These are phyloP conservation scores for Coranthus polyacanthus DNA, from an alignment of 2,797 vertebrate species.

Conservation along the genomic window DNA sequence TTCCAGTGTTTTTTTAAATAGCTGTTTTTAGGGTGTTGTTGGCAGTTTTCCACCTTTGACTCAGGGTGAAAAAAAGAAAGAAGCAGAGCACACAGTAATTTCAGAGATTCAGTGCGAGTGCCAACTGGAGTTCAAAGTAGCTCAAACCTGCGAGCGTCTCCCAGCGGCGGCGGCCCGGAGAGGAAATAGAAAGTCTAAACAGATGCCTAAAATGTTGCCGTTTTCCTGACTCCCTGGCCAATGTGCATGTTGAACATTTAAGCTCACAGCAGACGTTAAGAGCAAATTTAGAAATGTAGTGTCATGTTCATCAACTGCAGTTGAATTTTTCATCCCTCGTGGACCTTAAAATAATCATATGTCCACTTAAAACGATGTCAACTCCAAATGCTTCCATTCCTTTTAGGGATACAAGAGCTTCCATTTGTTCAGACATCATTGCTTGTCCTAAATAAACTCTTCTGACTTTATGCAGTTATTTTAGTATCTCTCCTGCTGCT, in stretches of 20 bases:
- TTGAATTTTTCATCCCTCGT: conserved; percentile 15
- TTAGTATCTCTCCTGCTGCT: conserved; percentile 56
- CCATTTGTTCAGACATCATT: conserved; percentile 45
- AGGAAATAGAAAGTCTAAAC: background rate
- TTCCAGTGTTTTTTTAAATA: too few species aligned
- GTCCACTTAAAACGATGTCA: conserved; percentile 36
- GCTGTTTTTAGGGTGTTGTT: too few species aligned
- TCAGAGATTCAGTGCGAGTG: background rate
- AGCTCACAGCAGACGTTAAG: too few species aligned
- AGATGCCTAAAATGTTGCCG: background rate
- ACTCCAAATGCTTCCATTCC: conserved; percentile 49
- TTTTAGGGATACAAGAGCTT: conserved; percentile 16
- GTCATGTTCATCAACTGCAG: conserved; percentile 4
- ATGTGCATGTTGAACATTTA: background rate
- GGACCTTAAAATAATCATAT: conserved; percentile 28
- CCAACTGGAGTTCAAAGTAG: conserved; percentile 11
- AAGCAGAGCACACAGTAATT: too few species aligned
- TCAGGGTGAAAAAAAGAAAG: too few species aligned
- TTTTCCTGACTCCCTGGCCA: background rate
- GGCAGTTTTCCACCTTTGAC: too few species aligned
- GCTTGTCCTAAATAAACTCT: conserved; percentile 55
- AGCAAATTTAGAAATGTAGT: background rate
- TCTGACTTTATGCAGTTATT: conserved; percentile 47
- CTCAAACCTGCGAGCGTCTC: too few species aligned
- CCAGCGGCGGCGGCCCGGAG: too few species aligned